phyloP scores from a whole-genome alignment of 2,113 vertebrate species.

The Willisornis vidua region DNA sequence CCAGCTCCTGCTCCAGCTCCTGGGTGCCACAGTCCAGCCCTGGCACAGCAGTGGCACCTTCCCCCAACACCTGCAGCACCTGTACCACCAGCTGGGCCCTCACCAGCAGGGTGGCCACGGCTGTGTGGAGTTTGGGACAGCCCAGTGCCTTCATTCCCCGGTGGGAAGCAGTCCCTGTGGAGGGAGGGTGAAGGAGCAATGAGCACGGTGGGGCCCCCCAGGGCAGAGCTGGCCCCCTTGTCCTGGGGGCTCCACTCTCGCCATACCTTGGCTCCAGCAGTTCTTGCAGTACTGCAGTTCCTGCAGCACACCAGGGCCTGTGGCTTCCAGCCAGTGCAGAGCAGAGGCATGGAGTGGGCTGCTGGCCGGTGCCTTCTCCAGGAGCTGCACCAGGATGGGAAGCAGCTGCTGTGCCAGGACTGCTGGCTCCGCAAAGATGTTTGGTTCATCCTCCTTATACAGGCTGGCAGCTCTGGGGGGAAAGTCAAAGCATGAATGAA shows the following conservation, averaged over 20 bases:
- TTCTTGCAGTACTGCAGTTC: constrained; percentile 69
- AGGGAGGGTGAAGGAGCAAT: fast-evolving
- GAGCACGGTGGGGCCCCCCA: fast-evolving
- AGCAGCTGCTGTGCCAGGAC: constrained; percentile 75
- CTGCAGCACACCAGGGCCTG: constrained; percentile 12
- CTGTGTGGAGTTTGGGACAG: constrained; percentile 73
- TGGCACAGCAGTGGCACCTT: not conserved
- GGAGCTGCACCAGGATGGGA: constrained; percentile 74
- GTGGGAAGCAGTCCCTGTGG: not conserved
- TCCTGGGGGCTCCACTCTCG: fast-evolving
- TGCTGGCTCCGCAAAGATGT: constrained; percentile 83
- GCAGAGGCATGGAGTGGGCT: constrained; percentile 30
- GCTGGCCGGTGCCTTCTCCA: constrained; percentile 40
- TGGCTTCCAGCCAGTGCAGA: constrained; percentile 71
- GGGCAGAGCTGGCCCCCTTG: not conserved
- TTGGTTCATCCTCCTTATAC: constrained; percentile 86
- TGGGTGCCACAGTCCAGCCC: constrained; percentile 16
- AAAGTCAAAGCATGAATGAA: not conserved
- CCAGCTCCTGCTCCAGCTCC: constrained; percentile 57
- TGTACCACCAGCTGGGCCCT: constrained; percentile 64
- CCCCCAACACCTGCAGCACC: constrained; percentile 43
- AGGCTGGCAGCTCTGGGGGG: constrained; percentile 73
- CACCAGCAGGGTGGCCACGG: constrained; percentile 72
- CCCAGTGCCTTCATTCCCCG: constrained; percentile 71
- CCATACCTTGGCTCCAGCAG: constrained; percentile 72